A percentile compares a stretch with the other conserved stretches of the same genome.
phyloP scores from a whole-genome alignment of 2,797 vertebrate species.

The Distichodus sexfasciatus region DNA sequence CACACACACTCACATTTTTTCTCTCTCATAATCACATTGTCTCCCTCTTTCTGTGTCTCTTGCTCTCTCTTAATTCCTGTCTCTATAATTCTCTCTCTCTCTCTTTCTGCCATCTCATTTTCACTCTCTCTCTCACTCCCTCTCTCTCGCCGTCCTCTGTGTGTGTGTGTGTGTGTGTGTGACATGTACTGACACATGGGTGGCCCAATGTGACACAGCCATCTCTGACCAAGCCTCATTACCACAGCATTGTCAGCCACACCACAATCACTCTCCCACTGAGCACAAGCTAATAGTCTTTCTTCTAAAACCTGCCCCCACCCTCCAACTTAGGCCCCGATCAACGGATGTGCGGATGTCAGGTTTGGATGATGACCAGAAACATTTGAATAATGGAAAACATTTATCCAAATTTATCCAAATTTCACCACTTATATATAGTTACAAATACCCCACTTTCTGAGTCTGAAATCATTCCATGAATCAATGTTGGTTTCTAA shows the following conservation, averaged over 20 bases:
- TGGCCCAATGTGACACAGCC: slow-evolving; percentile 75
- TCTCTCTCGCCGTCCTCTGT: slow-evolving; percentile 27
- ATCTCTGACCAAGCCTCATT: slow-evolving; percentile 78
- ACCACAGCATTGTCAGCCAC: slow-evolving; percentile 78
- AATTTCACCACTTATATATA: no score
- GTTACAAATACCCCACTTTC: not conserved
- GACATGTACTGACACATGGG: slow-evolving; percentile 64
- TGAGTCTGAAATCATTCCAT: not conserved
- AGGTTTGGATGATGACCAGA: no score
- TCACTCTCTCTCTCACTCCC: slow-evolving; percentile 19
- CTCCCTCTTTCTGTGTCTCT: slow-evolving; percentile 34
- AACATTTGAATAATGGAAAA: no score
- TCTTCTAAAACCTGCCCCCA: slow-evolving; percentile 47
- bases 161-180: slow-evolving; percentile 17
- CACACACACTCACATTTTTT: slow-evolving; percentile 45
- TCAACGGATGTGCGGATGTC: not conserved
- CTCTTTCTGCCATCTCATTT: slow-evolving; percentile 37
- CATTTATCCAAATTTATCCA: no score
- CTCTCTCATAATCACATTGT: slow-evolving; percentile 40
- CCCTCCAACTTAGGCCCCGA: slow-evolving; percentile 11
- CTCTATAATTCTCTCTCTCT: slow-evolving; percentile 46
- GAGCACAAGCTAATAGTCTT: slow-evolving; percentile 67
- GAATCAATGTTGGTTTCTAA: not conserved
- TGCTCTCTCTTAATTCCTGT: slow-evolving; percentile 40
- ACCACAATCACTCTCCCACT: slow-evolving; percentile 74